phyloP scores from a whole-genome alignment of 2,888 invertebrate genomes.

The Periphyllus acericola region DNA sequence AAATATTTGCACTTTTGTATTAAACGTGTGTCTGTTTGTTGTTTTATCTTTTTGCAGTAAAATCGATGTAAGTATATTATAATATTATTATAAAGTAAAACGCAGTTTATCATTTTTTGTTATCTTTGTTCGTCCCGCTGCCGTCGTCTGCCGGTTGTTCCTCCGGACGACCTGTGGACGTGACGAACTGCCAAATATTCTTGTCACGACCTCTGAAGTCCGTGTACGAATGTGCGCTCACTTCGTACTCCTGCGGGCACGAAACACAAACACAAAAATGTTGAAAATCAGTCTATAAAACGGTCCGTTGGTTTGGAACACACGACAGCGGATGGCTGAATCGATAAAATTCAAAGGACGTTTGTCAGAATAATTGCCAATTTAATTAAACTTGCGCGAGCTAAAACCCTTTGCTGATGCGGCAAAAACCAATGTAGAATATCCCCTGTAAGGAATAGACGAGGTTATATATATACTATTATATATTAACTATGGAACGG shows the following conservation, averaged over 20 bases:
- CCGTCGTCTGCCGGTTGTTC: neutral
- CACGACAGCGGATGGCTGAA: no score
- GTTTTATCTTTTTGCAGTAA: slow-evolving; percentile 31
- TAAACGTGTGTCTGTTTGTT: slow-evolving; percentile 33
- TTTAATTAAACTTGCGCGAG: no score
- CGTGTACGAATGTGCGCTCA: slow-evolving; percentile 11
- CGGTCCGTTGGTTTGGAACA: no score
- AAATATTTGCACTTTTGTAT: slow-evolving; percentile 57
- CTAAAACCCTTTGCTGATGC: no score
- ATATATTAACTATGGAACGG: no score
- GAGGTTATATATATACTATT: no score
- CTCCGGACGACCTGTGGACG: neutral
- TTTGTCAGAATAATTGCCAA: no score
- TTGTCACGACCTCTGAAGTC: neutral
- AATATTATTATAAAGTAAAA: neutral
- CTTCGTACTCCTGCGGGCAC: slow-evolving; percentile 27
- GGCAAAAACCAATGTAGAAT: no score
- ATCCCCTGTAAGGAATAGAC: no score
- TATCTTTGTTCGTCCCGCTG: neutral
- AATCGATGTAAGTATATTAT: slow-evolving; percentile 13
- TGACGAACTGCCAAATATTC: slow-evolving; percentile 31
- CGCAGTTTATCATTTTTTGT: neutral
- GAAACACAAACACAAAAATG: neutral
- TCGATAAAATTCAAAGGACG: no score
- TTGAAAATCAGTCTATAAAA: no score